These are phyloP conservation scores for Syngnathus floridae DNA, from an alignment of 2,113 vertebrate species.

Conservation along the genomic window DNA sequence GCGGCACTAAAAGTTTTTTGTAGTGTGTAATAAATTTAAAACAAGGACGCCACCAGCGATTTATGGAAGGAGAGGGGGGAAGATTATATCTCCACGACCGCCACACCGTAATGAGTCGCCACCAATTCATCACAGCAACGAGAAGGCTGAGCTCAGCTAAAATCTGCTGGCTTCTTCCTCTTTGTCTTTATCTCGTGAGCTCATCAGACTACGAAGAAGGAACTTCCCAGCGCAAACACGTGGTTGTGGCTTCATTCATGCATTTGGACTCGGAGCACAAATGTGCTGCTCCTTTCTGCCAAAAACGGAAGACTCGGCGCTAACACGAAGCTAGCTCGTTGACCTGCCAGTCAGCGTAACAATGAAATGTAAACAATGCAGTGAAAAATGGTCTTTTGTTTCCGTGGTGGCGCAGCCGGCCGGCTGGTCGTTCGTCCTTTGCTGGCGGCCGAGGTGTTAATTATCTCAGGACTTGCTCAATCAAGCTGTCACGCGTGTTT, in stretches of 20 bases:
- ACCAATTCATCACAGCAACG: slow-evolving; percentile 5
- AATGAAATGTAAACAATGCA: background rate
- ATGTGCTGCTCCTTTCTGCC: background rate
- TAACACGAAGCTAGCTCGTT: background rate
- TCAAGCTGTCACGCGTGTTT: slow-evolving; percentile 36
- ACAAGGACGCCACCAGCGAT: background rate
- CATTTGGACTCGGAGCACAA: background rate
- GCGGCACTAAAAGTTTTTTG: slow-evolving; percentile 6
- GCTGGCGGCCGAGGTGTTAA: slow-evolving; percentile 21
- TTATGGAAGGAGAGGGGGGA: background rate
- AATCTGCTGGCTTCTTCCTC: background rate
- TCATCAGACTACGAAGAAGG: background rate
- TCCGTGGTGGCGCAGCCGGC: background rate
- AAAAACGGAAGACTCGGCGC: background rate
- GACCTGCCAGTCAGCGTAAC: background rate
- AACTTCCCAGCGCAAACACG: background rate
- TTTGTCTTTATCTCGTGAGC: background rate
- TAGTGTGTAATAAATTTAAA: slow-evolving; percentile 2
- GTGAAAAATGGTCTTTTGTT: background rate
- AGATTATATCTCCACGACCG: slow-evolving; percentile 7
- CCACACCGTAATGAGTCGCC: slow-evolving; percentile 2
- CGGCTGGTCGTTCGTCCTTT: background rate
- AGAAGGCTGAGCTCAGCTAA: slow-evolving; percentile 11
- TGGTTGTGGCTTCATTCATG: background rate
- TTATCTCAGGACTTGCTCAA: slow-evolving; percentile 37